These are phyloP conservation scores for Aphaenogaster ashmeadi DNA, from an alignment of 1,140 invertebrate species.

Conservation along the genomic window DNA sequence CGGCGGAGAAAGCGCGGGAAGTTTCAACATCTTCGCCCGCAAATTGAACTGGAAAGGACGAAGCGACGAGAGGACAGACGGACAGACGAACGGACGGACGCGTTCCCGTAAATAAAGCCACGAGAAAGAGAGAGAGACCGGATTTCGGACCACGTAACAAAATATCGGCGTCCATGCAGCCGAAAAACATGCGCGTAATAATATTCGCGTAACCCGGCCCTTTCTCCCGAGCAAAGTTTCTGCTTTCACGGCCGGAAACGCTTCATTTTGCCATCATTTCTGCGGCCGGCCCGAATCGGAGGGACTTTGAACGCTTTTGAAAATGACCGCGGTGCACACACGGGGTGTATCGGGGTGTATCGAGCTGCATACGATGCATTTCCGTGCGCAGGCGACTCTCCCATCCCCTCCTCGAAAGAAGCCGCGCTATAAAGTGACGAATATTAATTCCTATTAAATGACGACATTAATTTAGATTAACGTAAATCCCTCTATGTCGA, in stretches of 20 bases:
- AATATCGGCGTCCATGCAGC: conserved; percentile 52
- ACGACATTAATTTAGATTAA: conserved; percentile 25
- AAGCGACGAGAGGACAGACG: conserved; percentile 49
- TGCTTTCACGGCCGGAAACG: conserved; percentile 73
- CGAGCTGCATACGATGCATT: neutral
- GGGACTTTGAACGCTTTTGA: conserved; percentile 43
- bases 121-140: conserved; percentile 14
- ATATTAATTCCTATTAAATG: conserved; percentile 28
- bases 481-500: too few relatives aligned
- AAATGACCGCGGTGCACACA: conserved; percentile 34
- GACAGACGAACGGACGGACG: conserved; percentile 40
- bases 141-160: conserved; percentile 62
- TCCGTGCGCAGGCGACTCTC: neutral
- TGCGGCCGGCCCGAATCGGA: conserved; percentile 57
- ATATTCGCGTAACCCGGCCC: conserved; percentile 36
- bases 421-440: neutral
- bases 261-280: conserved; percentile 75
- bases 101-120: conserved; percentile 53
- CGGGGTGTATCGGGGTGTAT: neutral
- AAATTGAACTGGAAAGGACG: conserved; percentile 70
- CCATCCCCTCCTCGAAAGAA: neutral
- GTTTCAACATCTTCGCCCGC: conserved; percentile 73
- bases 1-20: conserved; percentile 74
- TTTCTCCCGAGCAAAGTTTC: conserved; percentile 45
- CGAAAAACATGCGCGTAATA: conserved; percentile 35